Conservation (phyloP, 1,140 invertebrate species). For the Cotesia glomerata region DNA sequence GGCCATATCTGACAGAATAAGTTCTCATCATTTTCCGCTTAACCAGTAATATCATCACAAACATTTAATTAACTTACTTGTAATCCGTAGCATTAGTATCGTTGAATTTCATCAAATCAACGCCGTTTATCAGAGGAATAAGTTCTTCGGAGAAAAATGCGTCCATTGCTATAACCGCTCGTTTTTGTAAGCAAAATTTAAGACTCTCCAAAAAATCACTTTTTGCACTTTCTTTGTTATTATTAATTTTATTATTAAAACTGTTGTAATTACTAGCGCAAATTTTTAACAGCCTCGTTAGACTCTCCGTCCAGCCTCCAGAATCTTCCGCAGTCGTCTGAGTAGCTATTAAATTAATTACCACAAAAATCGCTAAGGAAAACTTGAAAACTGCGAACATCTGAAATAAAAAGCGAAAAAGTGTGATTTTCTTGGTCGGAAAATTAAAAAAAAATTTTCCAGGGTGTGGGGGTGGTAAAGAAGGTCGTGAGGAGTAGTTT, state of each 20-base stretch:
- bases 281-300: conserved; percentile 43
- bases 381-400: conserved; percentile 38
- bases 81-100: conserved; percentile 4
- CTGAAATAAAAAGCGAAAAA: conserved; percentile 22
- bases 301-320: conserved; percentile 38
- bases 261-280: conserved; percentile 35
- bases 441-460: too few species aligned
- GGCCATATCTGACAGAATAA: conserved; percentile 6
- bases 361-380: conserved; percentile 18
- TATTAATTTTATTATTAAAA: conserved; percentile 25
- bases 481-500: too few species aligned
- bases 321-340: conserved; percentile 33
- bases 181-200: conserved; percentile 46
- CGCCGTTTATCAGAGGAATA: conserved; percentile 50
- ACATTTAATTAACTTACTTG: conserved; percentile 11
- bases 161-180: conserved; percentile 44
- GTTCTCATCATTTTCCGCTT: neutral
- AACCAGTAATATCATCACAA: too few species aligned
- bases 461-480: too few species aligned
- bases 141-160: conserved; percentile 43
- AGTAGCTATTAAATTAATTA: conserved; percentile 24
- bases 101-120: conserved; percentile 46
- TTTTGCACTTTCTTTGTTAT: conserved; percentile 1
- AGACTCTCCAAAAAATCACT: conserved; percentile 45
- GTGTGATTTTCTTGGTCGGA: too few species aligned